Conservation (phyloP, 2,888 invertebrate genomes). For the Stictocephala bisonia region DNA sequence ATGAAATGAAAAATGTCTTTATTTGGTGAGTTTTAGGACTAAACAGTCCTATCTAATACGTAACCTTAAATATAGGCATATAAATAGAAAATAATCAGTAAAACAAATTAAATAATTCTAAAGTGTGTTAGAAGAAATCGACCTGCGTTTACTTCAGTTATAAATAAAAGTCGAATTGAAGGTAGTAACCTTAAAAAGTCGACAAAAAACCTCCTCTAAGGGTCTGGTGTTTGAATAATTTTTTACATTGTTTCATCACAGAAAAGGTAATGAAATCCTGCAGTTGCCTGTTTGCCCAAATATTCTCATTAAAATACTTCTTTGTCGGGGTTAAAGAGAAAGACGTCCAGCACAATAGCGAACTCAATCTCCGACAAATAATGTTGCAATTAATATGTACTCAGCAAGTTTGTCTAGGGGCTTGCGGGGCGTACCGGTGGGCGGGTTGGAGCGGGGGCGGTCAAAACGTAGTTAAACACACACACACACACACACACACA, state of each 20-base stretch:
- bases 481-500: conserved; percentile 14
- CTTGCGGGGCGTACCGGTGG: too few species aligned
- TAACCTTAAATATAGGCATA: too few species aligned
- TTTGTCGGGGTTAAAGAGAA: conserved; percentile 10
- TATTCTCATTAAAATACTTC: conserved; percentile 29
- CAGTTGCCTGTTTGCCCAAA: conserved; percentile 11
- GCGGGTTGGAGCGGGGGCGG: too few species aligned
- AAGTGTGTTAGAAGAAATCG: too few species aligned
- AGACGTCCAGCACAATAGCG: conserved; percentile 15
- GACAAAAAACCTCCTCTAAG: conserved; percentile 1
- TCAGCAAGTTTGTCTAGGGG: conserved; percentile 18
- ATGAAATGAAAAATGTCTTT: too few species aligned
- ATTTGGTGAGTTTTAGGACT: too few species aligned
- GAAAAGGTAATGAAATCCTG: conserved; percentile 10
- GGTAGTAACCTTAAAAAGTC: too few species aligned
- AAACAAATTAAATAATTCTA: too few species aligned
- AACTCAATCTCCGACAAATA: conserved; percentile 40
- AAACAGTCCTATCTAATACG: too few species aligned
- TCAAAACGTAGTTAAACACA: conserved; percentile 36
- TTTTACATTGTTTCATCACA: conserved; percentile 30
- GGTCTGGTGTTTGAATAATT: conserved; percentile 4
- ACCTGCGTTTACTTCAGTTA: too few species aligned
- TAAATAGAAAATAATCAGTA: too few species aligned
- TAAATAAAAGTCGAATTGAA: too few species aligned
- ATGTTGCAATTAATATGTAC: conserved; percentile 38